Evolutionary conservation across 37 sponge, comb jelly and placozoan genomes (phyloP), one percentile per base, ranked within the genome.

Genomic region (Tethya wilhelma): DNA sequence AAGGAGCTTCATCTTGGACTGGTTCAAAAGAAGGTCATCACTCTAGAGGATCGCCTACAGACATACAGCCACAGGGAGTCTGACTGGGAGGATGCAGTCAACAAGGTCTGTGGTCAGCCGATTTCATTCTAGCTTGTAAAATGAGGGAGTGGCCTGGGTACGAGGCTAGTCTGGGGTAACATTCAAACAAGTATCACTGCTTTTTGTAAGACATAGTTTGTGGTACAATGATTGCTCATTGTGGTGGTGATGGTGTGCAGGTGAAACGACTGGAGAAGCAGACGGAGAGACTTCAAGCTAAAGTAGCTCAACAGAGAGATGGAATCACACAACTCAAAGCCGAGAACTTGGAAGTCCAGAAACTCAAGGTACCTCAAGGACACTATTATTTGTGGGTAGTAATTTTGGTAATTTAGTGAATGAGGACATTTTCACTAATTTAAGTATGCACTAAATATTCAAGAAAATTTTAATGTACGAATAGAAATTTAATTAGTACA

Each of bases 1-100:
- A 87, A 84, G 55, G 91, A 87, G 6, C 74, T 94, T 2, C 91
- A 94, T 40, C 43, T 87, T 1, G 60, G 63, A 38, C 49, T 94
- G 19, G 53, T 94, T 65, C 85, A 87, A 73, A 90, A 75, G 82
- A 94, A 94, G 60, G 63, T 90, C 23, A 34, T 46, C 14, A 56
- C 53, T 1, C 37, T 90, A 36, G 86, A 90, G 64, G 89, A 80
- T 33, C 34, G 85, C 39, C 25, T 87, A 20, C 32, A 31, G n/a
- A 68, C 42, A 1, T 59, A 36, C 32, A 65, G 17, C 1, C 68
- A 83, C 2, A 71, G 43, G 38, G 91, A 91, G 46, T 46, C 67
- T 2, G 77, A 91, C 17, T 45, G 60, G 83, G 75, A 82, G 72
- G 29, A 59, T 31, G 31, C 70, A 20, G 23, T 38, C 0, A 64